Evolutionary conservation across 2,888 invertebrate species (phyloP), one percentile per base, ranked within the genome.

Genomic region (Elegia similella): DNA sequence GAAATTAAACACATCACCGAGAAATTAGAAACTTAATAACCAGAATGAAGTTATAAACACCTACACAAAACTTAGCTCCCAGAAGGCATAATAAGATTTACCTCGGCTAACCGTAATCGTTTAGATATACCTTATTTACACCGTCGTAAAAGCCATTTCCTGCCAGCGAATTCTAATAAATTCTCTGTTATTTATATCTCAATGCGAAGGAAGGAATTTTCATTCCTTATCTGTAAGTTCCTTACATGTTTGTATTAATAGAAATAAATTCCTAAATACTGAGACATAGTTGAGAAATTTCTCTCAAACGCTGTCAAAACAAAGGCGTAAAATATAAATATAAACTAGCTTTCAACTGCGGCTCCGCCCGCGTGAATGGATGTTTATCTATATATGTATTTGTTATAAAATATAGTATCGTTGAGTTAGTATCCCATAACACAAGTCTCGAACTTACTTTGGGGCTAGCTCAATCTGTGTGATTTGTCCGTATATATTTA

Each of bases 91-190:
- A 8, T 44, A 44, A 38, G 38, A 38, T 38, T 6, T 38, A 38
- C 38, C 38, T 38, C 38, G 10, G 0, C 38, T 10, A 5, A n/a
- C 38, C 12, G 38, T 38, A 38, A 38, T 38, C n/a, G 38, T 38
- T 5, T 38, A 38, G 12, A n/a, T 38, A 38, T 15, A 15, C 15
- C 43, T 43, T 43, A 17, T 16, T 43, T 43, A 17, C 16, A 23
- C 29, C n/a, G 47, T 47, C 30, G 47, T 47, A 47, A 47, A 47
- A 47, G n/a, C 23, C 29, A 29, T 47, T 47, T 47, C 47, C 47
- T 47, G 47, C 12, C 29, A 6, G 13, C 23, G 47, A 30, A 29
- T n/a, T 47, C 47, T 47, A n/a, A 47, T 47, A 47, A 47, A 47
- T 47, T 47, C 29, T 13, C n/a, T n/a, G 10, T 46, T 46, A 46